These are phyloP conservation scores for Brachionus plicatilis DNA, from an alignment of 1,140 invertebrate species.

Conservation along the genomic window DNA sequence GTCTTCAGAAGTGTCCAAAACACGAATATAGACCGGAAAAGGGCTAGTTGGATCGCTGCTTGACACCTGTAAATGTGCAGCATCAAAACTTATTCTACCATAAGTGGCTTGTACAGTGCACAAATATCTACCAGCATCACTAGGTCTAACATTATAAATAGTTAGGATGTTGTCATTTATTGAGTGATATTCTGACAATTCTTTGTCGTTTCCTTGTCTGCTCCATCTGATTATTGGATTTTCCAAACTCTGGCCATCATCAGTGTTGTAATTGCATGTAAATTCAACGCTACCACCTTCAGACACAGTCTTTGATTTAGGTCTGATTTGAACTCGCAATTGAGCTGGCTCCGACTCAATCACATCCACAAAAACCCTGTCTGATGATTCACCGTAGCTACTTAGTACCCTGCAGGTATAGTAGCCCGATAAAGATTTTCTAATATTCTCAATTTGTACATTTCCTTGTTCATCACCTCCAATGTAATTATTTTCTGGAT, in stretches of 20 bases:
- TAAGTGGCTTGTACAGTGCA: conserved; percentile 16
- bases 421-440: neutral
- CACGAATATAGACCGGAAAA: conserved; percentile 32
- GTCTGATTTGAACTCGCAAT: conserved; percentile 1
- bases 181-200: neutral
- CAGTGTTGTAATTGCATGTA: neutral
- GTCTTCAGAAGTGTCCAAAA: neutral
- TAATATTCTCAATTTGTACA: neutral
- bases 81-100: conserved; percentile 11
- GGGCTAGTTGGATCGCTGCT: neutral
- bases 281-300: conserved; percentile 3
- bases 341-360: neutral
- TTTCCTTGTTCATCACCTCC: neutral
- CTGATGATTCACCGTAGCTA: neutral
- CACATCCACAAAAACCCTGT: neutral
- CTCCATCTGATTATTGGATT: conserved; percentile 8
- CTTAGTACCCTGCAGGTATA: neutral
- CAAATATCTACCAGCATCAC: neutral
- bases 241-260: neutral
- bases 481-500: neutral
- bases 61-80: conserved; percentile 23
- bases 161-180: neutral
- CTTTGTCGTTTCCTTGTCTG: neutral
- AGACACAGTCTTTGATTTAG: conserved; percentile 17
- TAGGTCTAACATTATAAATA: neutral